Base-by-base conservation (phyloP, 2,888 invertebrate species). In the Spodoptera exigua region DNA sequence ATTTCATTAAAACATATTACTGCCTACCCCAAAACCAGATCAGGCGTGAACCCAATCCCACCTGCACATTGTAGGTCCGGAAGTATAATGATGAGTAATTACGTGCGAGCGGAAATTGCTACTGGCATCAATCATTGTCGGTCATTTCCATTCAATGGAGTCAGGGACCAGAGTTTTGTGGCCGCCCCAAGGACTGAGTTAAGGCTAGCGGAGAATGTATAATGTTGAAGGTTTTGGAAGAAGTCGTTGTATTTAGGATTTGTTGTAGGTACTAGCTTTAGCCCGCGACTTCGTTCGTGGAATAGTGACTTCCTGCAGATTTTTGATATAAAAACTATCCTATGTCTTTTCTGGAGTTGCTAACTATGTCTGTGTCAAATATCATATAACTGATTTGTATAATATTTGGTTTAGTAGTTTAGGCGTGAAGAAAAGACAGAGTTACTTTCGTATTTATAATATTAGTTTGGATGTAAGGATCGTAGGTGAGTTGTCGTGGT, bases 121-220 rank as follows among this genome's bases (percentile, higher is more conserved):
- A 17, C 60, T 16, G 13, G 21, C 73, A 78, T 78, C 77, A 71
- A 78, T 78, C 79, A 79, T 70, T 41, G 49, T 37, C 17, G 43
- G 46, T 12, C 72, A 77, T 77, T 77, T 74, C 74, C 78, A 78
- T 78, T 70, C 52, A 78, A 74, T 61, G 69, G 74, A 64, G 35
- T 61, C 60, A 74, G 54, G 18, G 5, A 13, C 27, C 9, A 27
- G 16, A 14, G n/a, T 14, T 52, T 63, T 52, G 57, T 48, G 47
- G 35, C 16, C 27, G 27, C 1, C 27, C 7, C 27, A 7, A 27
- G 27, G 27, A 27, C 27, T n/a, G 9, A 43, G 36, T 21, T 56
- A 10, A 37, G 34, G 34, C 16, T 41, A 27, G 12, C 17, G 43
- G 3, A 51, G 27, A 27, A 35, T 41, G 18, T 40, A 9, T 32